A percentile compares a stretch with the other conserved stretches of the same genome.
These are phyloP conservation scores for Epinephelus coioides DNA, from an alignment of 2,797 vertebrate genomes.

Conservation along the genomic window DNA sequence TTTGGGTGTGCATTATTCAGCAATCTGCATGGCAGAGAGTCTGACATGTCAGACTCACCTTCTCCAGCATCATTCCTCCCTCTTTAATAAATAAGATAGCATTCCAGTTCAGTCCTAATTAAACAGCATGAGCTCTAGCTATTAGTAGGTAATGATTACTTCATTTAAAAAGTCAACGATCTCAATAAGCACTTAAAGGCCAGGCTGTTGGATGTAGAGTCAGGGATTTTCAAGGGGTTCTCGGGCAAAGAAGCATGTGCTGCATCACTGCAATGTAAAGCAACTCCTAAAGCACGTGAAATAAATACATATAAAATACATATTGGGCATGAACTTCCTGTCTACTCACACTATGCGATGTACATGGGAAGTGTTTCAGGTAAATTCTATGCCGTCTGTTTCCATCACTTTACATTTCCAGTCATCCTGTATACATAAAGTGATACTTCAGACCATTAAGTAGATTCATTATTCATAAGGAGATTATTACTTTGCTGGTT, in stretches of 20 bases:
- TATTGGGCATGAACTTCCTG: not conserved
- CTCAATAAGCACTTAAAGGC: constrained; percentile 48
- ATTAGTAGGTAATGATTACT: constrained; percentile 68
- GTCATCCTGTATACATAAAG: constrained; percentile 64
- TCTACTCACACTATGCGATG: not conserved
- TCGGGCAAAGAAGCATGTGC: constrained; percentile 12
- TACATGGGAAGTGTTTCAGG: constrained; percentile 52
- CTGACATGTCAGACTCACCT: constrained; percentile 65
- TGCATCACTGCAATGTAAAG: constrained; percentile 21
- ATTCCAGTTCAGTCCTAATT: constrained; percentile 60
- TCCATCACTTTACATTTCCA: constrained; percentile 73
- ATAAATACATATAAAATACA: constrained; percentile 10
- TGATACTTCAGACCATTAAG: constrained; percentile 80
- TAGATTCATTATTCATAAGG: constrained; percentile 85
- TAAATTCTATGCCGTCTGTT: constrained; percentile 57
- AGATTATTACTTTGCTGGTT: constrained; percentile 83
- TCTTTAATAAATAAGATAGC: constrained; percentile 62
- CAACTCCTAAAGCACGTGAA: constrained; percentile 17
- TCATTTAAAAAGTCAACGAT: constrained; percentile 50
- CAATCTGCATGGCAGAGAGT: constrained; percentile 59
- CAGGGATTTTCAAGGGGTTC: constrained; percentile 1
- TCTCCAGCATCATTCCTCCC: constrained; percentile 48
- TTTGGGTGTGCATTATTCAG: constrained; percentile 82
- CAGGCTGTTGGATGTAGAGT: not conserved
- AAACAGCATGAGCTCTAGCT: constrained; percentile 58